Conservation (phyloP, 2,888 invertebrate species). For the Hedychridium roseum region DNA sequence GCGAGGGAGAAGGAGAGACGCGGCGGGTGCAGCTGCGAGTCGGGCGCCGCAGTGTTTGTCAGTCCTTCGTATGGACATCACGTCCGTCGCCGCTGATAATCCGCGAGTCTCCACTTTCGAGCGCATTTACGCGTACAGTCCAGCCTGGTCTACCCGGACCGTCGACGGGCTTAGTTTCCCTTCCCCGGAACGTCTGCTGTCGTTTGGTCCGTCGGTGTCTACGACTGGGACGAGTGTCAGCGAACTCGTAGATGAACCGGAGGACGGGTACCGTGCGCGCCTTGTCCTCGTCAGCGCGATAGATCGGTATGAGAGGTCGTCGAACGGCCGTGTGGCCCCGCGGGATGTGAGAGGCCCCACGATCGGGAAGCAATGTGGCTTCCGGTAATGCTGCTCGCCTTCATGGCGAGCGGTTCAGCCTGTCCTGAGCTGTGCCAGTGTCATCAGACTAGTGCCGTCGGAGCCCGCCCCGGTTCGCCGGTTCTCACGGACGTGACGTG, state of each 20-base stretch:
- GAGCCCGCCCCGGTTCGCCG: constrained; percentile 17
- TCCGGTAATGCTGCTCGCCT: constrained; percentile 55
- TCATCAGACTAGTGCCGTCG: constrained; percentile 23
- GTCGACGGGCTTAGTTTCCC: too few relatives aligned
- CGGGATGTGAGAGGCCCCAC: constrained; percentile 35
- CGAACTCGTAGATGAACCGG: constrained; percentile 30
- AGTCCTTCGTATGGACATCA: constrained; percentile 52
- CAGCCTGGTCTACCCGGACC: constrained; percentile 24
- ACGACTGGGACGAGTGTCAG: constrained; percentile 20
- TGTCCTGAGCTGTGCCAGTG: constrained; percentile 57
- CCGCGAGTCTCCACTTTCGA: constrained; percentile 26
- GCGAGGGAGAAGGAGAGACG: constrained; percentile 25
- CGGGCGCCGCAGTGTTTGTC: constrained; percentile 53
- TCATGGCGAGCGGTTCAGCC: constrained; percentile 56
- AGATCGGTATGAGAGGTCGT: too few relatives aligned
- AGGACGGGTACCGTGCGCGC: constrained; percentile 17
- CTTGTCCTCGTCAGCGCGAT: too few relatives aligned
- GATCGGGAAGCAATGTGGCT: constrained; percentile 51
- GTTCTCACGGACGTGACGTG: constrained; percentile 35
- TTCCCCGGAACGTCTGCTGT: too few relatives aligned
- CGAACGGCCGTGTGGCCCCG: constrained; percentile 15
- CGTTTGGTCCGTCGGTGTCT: constrained; percentile 12
- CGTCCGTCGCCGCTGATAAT: constrained; percentile 41
- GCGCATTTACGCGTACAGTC: constrained; percentile 29
- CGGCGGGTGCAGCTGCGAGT: constrained; percentile 40